phyloP scores from a whole-genome alignment of 2,113 vertebrate species.

The Proteles cristata region DNA sequence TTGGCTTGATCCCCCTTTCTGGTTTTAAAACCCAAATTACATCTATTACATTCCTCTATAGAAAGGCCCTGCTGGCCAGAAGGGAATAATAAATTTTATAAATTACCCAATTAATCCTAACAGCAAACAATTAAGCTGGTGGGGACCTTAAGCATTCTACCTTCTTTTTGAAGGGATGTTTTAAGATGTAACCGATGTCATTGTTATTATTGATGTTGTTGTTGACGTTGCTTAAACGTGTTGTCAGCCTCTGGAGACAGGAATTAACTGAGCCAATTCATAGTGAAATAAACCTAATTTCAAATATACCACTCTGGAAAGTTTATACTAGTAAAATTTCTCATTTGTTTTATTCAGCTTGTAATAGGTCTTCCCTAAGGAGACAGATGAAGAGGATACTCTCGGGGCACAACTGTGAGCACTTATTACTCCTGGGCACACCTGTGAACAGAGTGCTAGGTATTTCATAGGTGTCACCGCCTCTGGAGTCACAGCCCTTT shows the following conservation, averaged over 20 bases:
- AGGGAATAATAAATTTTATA: conserved; percentile 66
- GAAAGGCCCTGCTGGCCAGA: conserved; percentile 50
- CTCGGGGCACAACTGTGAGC: too few relatives aligned
- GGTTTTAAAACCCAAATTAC: conserved; percentile 55
- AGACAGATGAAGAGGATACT: not conserved
- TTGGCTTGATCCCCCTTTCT: conserved; percentile 50
- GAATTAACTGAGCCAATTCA: conserved; percentile 37
- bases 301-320: not conserved
- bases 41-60: conserved; percentile 34
- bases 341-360: not conserved
- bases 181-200: not conserved
- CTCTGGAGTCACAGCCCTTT: not conserved
- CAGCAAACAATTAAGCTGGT: conserved; percentile 46
- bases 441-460: not conserved
- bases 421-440: not conserved
- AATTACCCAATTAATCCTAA: conserved; percentile 62
- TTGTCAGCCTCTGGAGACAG: not conserved
- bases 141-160: not conserved
- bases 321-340: not conserved
- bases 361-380: not conserved
- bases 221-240: conserved; percentile 47
- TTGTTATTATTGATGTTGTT: conserved; percentile 46
- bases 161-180: conserved; percentile 34
- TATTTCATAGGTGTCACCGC: not conserved
- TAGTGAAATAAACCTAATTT: conserved; percentile 14